These are phyloP conservation scores for Harpagoxenus sublaevis DNA, from an alignment of 2,888 invertebrate species.

Conservation along the genomic window DNA sequence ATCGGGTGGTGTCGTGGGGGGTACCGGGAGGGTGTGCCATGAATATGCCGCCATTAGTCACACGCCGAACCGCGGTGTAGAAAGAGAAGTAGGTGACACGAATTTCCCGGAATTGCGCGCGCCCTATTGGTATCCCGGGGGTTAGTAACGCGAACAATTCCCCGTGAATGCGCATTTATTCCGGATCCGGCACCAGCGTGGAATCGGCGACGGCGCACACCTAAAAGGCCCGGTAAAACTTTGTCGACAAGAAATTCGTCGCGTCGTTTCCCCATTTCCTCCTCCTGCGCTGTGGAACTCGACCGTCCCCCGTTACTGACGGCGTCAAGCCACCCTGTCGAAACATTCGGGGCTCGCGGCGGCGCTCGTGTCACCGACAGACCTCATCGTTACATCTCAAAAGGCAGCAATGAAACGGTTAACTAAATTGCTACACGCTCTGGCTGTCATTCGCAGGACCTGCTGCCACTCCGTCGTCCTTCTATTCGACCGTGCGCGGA, in stretches of 20 bases:
- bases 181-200: conserved; percentile 45
- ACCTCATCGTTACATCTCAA: conserved; percentile 84
- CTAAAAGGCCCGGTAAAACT: conserved; percentile 71
- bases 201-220: conserved; percentile 19
- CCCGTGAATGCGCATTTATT: conserved; percentile 76
- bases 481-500: conserved; percentile 43
- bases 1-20: conserved; percentile 56
- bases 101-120: conserved; percentile 78
- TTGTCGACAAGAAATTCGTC: conserved; percentile 58
- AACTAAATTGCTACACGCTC: conserved; percentile 84
- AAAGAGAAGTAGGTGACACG: conserved; percentile 78
- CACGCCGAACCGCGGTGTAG: conserved; percentile 77
- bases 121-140: conserved; percentile 76
- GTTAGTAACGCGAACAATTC: conserved; percentile 76
- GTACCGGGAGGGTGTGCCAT: conserved; percentile 68
- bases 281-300: not conserved
- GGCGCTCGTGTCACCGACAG: conserved; percentile 82
- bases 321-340: conserved; percentile 61
- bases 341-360: conserved; percentile 77
- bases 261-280: conserved; percentile 1
- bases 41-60: conserved; percentile 80
- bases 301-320: conserved; percentile 12
- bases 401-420: conserved; percentile 85
- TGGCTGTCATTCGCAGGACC: conserved; percentile 82
- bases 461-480: conserved; percentile 49